These are phyloP conservation scores for Aphidoletes aphidimyza DNA, from an alignment of 2,888 invertebrate genomes.

Conservation along the genomic window DNA sequence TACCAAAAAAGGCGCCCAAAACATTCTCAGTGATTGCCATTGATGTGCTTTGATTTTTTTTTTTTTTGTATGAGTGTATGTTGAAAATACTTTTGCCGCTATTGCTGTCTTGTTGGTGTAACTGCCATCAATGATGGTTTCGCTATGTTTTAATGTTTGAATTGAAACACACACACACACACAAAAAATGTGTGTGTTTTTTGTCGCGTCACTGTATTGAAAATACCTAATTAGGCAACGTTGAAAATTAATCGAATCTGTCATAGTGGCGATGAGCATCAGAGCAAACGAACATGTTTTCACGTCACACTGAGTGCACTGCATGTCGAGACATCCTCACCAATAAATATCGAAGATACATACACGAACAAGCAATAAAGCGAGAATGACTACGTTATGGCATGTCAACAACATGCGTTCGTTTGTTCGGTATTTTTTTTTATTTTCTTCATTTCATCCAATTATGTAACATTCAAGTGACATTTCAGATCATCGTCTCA, in stretches of 20 bases:
- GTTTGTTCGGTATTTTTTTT: no score
- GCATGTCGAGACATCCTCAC: not conserved
- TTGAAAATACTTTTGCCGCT: no score
- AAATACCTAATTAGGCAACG: conserved; percentile 39
- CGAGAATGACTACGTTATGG: conserved; percentile 39
- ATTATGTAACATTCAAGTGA: conserved; percentile 49
- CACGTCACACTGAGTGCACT: not conserved
- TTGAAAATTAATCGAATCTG: conserved; percentile 53
- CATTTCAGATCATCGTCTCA: conserved; percentile 21
- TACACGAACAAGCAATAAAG: conserved; percentile 47
- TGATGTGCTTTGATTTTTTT: conserved; percentile 32
- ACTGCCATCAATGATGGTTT: not conserved
- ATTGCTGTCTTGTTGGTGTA: no score
- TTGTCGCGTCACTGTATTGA: conserved; percentile 5
- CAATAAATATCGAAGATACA: conserved; percentile 25
- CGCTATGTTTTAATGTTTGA: not conserved
- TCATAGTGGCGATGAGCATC: not conserved
- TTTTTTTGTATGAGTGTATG: not conserved
- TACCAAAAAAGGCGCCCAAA: not conserved
- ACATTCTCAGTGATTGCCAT: not conserved
- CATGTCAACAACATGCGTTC: conserved; percentile 50
- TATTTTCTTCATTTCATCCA: no score
- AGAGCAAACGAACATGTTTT: not conserved
- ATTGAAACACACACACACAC: not conserved
- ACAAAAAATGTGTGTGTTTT: not conserved